Conservation (phyloP, 2,888 invertebrate genomes). For the Eupithecia centaureata region DNA sequence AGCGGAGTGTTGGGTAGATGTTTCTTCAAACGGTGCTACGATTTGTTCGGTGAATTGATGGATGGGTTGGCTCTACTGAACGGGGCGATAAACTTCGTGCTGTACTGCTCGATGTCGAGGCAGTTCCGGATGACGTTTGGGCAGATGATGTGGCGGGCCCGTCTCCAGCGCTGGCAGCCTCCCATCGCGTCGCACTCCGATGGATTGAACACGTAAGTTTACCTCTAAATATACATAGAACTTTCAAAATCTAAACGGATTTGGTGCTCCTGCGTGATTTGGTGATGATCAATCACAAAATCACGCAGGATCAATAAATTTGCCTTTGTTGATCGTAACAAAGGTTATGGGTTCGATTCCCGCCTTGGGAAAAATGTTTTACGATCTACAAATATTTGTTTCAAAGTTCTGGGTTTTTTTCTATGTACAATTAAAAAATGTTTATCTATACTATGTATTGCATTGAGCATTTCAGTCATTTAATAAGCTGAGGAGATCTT, state of each 20-base stretch:
- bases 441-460: too few relatives aligned
- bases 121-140: conserved; percentile 90
- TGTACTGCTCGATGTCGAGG: conserved; percentile 97
- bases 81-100: conserved; percentile 96
- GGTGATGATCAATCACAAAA: neutral
- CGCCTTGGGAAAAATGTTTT: too few relatives aligned
- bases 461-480: too few relatives aligned
- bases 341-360: too few relatives aligned
- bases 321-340: too few relatives aligned
- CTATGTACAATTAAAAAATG: too few relatives aligned
- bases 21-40: conserved; percentile 92
- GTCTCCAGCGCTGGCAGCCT: conserved; percentile 73
- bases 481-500: too few relatives aligned
- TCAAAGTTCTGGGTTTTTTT: too few relatives aligned
- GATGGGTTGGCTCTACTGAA: conserved; percentile 95
- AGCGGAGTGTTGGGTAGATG: conserved; percentile 83
- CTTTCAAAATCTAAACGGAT: neutral
- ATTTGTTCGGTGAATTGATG: conserved; percentile 92
- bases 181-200: conserved; percentile 85
- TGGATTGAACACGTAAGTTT: conserved; percentile 86
- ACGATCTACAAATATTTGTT: too few relatives aligned
- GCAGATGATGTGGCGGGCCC: conserved; percentile 76
- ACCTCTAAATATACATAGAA: neutral
- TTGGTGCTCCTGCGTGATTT: too few relatives aligned
- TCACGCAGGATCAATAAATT: too few relatives aligned